These are phyloP conservation scores for Hesperophylax magnus DNA, from an alignment of 1,140 invertebrate species.

Conservation along the genomic window DNA sequence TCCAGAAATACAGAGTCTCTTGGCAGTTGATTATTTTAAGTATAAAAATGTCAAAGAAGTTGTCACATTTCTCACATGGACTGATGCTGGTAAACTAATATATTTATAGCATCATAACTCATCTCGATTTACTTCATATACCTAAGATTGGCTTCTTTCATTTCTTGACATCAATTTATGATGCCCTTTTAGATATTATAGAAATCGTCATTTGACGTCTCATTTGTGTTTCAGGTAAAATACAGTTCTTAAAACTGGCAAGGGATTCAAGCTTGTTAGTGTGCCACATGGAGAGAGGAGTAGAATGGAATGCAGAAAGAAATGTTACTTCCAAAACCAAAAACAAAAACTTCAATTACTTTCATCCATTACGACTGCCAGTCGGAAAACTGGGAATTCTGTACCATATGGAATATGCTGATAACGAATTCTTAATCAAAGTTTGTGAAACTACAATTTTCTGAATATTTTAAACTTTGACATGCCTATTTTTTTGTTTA, in stretches of 20 bases:
- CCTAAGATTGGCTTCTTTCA: no score
- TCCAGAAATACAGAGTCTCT: not conserved
- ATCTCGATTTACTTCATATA: no score
- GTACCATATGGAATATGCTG: slow-evolving; percentile 6
- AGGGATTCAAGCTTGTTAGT: not conserved
- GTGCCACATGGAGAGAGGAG: not conserved
- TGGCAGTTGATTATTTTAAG: slow-evolving; percentile 30
- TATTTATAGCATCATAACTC: no score
- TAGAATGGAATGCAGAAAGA: slow-evolving; percentile 4
- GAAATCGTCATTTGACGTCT: not conserved
- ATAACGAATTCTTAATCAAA: slow-evolving; percentile 9
- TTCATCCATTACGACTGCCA: not conserved
- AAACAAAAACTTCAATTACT: slow-evolving; percentile 3
- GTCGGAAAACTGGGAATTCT: slow-evolving; percentile 4
- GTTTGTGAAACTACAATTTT: slow-evolving; percentile 5
- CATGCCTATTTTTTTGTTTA: no score
- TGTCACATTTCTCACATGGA: slow-evolving; percentile 8
- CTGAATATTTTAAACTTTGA: no score
- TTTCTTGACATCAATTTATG: no score
- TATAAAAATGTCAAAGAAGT: slow-evolving; percentile 19
- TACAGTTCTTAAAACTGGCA: not conserved
- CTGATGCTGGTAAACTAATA: not conserved
- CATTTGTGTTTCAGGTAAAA: slow-evolving; percentile 25
- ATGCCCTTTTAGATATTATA: no score
- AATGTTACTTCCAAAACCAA: slow-evolving; percentile 11